Percentiles rank a stretch among this genome's conserved stretches.
These are phyloP conservation scores for Chaetogeoica ovagalla DNA, from an alignment of 2,888 invertebrate genomes.

Conservation along the genomic window DNA sequence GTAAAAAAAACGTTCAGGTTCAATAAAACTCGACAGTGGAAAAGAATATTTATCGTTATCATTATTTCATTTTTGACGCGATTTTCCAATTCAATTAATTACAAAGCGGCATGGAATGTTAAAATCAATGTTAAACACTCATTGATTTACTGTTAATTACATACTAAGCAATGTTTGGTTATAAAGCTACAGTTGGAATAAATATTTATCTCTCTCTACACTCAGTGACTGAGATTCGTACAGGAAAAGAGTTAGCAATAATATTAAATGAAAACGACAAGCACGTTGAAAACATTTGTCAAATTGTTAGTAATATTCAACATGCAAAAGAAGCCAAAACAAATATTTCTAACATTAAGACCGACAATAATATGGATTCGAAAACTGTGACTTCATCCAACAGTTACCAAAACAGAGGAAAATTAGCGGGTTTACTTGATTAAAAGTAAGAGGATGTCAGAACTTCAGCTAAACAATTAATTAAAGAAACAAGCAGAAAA, in stretches of 20 bases:
- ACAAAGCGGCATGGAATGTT: no score
- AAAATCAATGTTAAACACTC: no score
- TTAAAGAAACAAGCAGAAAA: background rate
- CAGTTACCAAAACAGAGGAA: background rate
- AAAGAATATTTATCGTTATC: no score
- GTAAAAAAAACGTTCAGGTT: no score
- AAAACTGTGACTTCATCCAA: background rate
- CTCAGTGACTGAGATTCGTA: slow-evolving; percentile 4
- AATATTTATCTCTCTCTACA: slow-evolving; percentile 7
- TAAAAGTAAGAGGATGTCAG: background rate
- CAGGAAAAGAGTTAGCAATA: slow-evolving; percentile 26
- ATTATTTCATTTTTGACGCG: no score
- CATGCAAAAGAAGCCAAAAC: background rate
- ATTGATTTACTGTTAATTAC: no score
- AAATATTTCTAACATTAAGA: background rate
- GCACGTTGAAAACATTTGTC: no score
- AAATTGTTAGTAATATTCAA: background rate
- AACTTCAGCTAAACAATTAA: background rate
- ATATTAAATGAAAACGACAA: background rate
- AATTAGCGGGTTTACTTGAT: background rate
- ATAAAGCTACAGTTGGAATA: background rate
- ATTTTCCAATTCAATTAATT: no score
- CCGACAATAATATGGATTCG: background rate
- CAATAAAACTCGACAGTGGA: no score
- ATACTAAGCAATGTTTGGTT: slow-evolving; percentile 56